Evolutionary conservation across 1,140 invertebrate genomes (phyloP).

Genomic region (Aphelenchoides fujianensis): DNA sequence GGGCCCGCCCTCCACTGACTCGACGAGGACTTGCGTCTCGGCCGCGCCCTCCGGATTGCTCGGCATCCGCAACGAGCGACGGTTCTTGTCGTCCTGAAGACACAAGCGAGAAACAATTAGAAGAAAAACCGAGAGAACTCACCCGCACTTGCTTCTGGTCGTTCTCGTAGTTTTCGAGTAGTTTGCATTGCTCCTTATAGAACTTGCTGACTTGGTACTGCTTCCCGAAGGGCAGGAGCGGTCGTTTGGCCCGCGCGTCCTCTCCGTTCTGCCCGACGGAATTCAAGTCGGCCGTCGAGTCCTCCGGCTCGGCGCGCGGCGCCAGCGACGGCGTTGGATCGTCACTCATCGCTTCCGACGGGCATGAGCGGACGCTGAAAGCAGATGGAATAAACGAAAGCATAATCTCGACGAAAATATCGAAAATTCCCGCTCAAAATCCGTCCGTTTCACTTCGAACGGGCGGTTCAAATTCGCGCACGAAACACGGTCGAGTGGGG

Average conservation of each 20-base stretch:
- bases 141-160: constrained; percentile 41
- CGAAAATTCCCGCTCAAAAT: no score
- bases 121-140: constrained; percentile 11
- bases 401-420: no score
- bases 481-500: no score
- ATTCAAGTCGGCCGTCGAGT: not conserved
- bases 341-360: not conserved
- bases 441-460: no score
- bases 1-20: not conserved
- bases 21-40: not conserved
- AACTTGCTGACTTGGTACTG: constrained; percentile 40
- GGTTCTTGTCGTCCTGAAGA: constrained; percentile 3
- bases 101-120: not conserved
- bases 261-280: not conserved
- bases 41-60: not conserved
- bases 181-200: constrained; percentile 39
- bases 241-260: not conserved
- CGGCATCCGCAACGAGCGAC: constrained; percentile 7
- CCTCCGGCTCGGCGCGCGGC: not conserved
- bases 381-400: no score
- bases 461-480: no score
- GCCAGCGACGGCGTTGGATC: not conserved
- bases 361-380: not conserved
- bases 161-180: constrained; percentile 46
- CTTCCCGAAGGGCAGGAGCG: constrained; percentile 23